Percentiles rank a stretch among this genome's conserved stretches.
phyloP scores from a whole-genome alignment of 2,797 vertebrate species.

The Spinus olivaceus region DNA sequence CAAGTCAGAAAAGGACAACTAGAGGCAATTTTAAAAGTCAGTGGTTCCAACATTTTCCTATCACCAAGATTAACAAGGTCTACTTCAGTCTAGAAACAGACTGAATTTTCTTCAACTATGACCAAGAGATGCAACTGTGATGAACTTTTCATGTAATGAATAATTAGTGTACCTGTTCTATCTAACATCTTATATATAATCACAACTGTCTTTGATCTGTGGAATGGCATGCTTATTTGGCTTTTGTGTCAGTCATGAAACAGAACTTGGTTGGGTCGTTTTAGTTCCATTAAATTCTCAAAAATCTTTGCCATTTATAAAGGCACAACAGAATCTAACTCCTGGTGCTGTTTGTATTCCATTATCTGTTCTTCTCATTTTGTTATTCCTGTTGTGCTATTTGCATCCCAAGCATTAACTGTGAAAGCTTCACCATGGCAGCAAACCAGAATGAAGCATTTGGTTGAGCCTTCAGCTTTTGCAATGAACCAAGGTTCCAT shows the following conservation, averaged over 20 bases:
- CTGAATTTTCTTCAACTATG: background rate
- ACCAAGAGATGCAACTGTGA: background rate
- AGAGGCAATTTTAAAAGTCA: background rate
- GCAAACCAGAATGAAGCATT: background rate
- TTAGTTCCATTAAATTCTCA: background rate
- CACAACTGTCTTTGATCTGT: background rate
- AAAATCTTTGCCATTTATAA: background rate
- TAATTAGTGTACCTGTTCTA: background rate
- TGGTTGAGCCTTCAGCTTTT: background rate
- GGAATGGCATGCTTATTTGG: background rate
- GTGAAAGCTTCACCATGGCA: background rate
- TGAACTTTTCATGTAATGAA: background rate
- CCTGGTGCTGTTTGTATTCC: background rate
- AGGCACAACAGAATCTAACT: background rate
- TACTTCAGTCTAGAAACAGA: background rate
- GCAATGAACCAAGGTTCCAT: background rate
- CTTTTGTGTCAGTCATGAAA: background rate
- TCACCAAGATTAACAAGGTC: background rate
- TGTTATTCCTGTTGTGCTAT: background rate
- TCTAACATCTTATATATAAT: background rate
- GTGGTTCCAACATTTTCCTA: background rate
- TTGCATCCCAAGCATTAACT: background rate
- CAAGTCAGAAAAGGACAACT: background rate
- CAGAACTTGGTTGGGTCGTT: background rate
- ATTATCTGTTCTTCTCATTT: background rate